A percentile compares a stretch with the other conserved stretches of the same genome.
Conservation (phyloP, 2,888 invertebrate genomes). For the Ecliptopera silaceata region DNA sequence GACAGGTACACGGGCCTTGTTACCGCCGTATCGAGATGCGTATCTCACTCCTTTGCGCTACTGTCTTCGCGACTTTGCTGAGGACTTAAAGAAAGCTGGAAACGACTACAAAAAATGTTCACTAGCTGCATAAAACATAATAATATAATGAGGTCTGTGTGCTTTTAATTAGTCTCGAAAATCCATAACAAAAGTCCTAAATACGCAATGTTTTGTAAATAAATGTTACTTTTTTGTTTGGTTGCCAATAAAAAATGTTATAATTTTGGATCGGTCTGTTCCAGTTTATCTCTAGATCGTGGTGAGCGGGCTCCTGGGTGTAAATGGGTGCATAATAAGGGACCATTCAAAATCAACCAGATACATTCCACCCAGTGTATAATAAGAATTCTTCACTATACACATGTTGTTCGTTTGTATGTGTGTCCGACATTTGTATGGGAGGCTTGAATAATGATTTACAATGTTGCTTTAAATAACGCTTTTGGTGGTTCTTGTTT, state of each 20-base stretch:
- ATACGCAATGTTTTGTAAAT: too few relatives aligned
- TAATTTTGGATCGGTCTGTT: conserved; percentile 27
- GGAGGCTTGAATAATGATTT: conserved; percentile 76
- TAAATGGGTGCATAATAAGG: conserved; percentile 83
- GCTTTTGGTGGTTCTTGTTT: conserved; percentile 32
- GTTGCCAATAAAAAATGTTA: too few relatives aligned
- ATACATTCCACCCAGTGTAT: conserved; percentile 71
- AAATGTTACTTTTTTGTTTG: too few relatives aligned
- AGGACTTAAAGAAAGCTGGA: conserved; percentile 49
- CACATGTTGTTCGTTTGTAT: conserved; percentile 70
- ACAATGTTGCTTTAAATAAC: conserved; percentile 57
- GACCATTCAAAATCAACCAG: conserved; percentile 79
- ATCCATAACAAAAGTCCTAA: too few relatives aligned
- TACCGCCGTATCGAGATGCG: conserved; percentile 72
- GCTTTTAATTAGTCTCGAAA: too few relatives aligned
- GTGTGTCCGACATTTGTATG: conserved; percentile 76
- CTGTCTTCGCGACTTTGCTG: conserved; percentile 67
- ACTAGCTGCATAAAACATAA: too few relatives aligned
- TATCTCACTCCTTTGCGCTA: conserved; percentile 75
- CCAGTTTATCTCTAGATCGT: conserved; percentile 33
- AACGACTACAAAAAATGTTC: too few relatives aligned
- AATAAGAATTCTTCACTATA: conserved; percentile 73
- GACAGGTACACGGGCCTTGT: conserved; percentile 78
- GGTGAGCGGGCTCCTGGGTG: conserved; percentile 59
- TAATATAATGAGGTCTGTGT: too few relatives aligned